phyloP scores from a whole-genome alignment of 2,113 vertebrate species.

The Myotis davidii region DNA sequence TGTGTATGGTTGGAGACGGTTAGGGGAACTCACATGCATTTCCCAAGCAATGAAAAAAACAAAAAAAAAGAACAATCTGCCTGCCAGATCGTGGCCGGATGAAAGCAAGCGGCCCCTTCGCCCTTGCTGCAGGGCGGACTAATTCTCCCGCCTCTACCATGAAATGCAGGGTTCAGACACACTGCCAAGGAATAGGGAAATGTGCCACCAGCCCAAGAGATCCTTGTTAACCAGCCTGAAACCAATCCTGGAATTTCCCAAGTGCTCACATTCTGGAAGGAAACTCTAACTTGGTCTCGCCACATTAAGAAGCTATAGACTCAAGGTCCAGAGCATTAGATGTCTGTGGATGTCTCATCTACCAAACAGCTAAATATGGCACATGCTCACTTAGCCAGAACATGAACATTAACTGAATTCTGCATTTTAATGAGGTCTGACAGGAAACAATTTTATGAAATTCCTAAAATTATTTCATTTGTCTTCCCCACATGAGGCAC shows the following conservation, averaged over 20 bases:
- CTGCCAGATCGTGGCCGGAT: not conserved
- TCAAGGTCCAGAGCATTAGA: not conserved
- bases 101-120: not conserved
- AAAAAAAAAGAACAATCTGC: not conserved
- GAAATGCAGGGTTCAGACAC: not conserved
- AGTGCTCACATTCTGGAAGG: not conserved
- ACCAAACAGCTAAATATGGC: not conserved
- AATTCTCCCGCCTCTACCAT: not conserved
- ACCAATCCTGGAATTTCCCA: not conserved
- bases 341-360: not conserved
- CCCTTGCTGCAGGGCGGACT: not conserved
- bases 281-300: not conserved
- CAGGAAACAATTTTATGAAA: not conserved
- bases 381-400: not conserved
- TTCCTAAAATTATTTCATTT: not conserved
- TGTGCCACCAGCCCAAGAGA: not conserved
- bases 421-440: not conserved
- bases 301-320: not conserved
- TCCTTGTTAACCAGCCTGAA: not conserved
- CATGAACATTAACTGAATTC: not conserved
- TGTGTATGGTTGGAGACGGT: not conserved
- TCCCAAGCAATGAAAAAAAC: not conserved
- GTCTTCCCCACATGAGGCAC: not conserved
- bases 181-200: not conserved
- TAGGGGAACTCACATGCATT: not conserved